These are phyloP conservation scores for Quadriops clusia DNA, from an alignment of 2,888 invertebrate species.

Conservation along the genomic window DNA sequence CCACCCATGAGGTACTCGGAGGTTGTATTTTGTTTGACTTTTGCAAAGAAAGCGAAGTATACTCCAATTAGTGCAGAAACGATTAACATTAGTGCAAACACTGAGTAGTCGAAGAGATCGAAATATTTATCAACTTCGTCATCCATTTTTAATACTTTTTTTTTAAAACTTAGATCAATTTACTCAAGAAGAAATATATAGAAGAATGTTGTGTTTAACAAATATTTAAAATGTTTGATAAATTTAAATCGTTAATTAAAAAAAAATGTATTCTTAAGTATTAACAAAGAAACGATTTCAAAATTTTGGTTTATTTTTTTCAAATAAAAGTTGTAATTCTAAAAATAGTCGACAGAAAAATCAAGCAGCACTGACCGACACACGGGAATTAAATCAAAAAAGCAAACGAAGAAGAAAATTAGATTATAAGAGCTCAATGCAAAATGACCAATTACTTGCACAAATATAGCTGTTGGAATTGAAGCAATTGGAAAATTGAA, in stretches of 20 bases:
- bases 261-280: too few relatives aligned
- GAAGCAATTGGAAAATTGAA: conserved; percentile 28
- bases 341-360: too few relatives aligned
- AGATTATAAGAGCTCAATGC: conserved; percentile 17
- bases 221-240: too few relatives aligned
- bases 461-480: conserved; percentile 27
- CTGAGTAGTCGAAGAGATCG: conserved; percentile 51
- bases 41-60: conserved; percentile 59
- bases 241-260: too few relatives aligned
- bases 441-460: conserved; percentile 24
- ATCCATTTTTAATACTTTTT: too few relatives aligned
- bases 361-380: too few relatives aligned
- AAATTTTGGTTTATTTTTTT: too few relatives aligned
- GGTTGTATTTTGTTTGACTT: conserved; percentile 55
- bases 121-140: conserved; percentile 34
- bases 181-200: too few relatives aligned
- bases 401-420: conserved; percentile 12
- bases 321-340: too few relatives aligned
- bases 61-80: conserved; percentile 55
- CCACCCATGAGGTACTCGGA: conserved; percentile 63
- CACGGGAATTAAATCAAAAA: conserved; percentile 10
- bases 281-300: too few relatives aligned
- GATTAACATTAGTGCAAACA: conserved; percentile 53
- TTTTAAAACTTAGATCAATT: too few relatives aligned
- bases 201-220: too few relatives aligned